These are phyloP conservation scores for Epistrophe eligans DNA, from an alignment of 2,888 invertebrate species.

Conservation along the genomic window DNA sequence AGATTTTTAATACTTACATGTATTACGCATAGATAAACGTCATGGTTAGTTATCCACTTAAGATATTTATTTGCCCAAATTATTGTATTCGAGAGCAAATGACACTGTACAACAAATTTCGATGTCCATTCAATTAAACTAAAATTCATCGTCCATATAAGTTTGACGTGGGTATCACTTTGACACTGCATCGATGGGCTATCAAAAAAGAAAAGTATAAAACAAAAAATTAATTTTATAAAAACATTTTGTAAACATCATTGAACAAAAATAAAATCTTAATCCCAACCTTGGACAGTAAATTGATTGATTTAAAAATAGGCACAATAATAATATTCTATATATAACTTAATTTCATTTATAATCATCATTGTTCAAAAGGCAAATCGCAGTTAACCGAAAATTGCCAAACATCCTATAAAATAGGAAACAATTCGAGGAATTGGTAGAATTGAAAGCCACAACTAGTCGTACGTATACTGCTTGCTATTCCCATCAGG, in stretches of 20 bases:
- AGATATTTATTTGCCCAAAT: slow-evolving; percentile 86
- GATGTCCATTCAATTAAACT: slow-evolving; percentile 90
- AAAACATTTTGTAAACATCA: too few relatives aligned
- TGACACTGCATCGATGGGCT: slow-evolving; percentile 79
- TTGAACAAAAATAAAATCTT: not conserved
- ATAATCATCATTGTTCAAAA: not conserved
- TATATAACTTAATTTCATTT: not conserved
- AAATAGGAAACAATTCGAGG: slow-evolving; percentile 31
- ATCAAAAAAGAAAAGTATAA: not conserved
- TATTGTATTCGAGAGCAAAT: slow-evolving; percentile 86
- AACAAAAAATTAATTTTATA: not conserved
- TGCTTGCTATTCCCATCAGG: slow-evolving; percentile 3
- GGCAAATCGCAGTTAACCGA: slow-evolving; percentile 6
- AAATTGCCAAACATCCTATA: slow-evolving; percentile 32
- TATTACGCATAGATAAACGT: slow-evolving; percentile 84
- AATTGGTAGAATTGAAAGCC: slow-evolving; percentile 59
- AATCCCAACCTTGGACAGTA: not conserved
- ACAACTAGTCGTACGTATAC: too few relatives aligned
- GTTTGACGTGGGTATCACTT: slow-evolving; percentile 87
- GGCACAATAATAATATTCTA: too few relatives aligned
- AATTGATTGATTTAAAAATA: not conserved
- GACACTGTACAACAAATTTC: slow-evolving; percentile 86
- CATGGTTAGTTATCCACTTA: slow-evolving; percentile 83
- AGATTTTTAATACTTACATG: slow-evolving; percentile 83
- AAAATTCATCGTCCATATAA: slow-evolving; percentile 91